Evolutionary conservation across 2,113 vertebrate species (phyloP), one percentile per base, ranked within the genome.

Genomic region (Haemorhous mexicanus): DNA sequence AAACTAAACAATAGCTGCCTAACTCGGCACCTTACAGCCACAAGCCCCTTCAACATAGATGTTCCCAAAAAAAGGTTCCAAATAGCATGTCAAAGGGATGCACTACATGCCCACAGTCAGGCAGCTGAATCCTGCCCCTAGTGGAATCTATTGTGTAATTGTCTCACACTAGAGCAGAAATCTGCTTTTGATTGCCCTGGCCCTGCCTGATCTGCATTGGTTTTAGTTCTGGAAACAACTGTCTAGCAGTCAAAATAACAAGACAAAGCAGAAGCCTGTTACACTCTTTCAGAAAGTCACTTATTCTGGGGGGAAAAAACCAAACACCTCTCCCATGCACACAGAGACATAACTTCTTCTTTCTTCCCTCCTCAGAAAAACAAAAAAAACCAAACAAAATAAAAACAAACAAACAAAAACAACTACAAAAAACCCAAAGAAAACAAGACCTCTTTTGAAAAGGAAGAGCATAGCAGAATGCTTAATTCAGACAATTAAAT

Each of bases 331-430:
- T 64, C 28, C 18, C 6, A 69, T 32, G 9, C 39, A 69, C 6
- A 47, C 16, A n/a, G 0, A 33, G 13, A n/a, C 11, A 66, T 13
- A 72, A 9, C 7, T 22, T 8, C 23, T 11, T 16, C 10, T 27
- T 35, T 32, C 14, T 15, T 17, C 17, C 21, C 17, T 21, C 20
- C 49, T 39, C 10, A 21, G 23, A 47, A 56, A 58, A 22, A 11
- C 3, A 2, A 6, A 12, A 59, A 19, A 7, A 12, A 2, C 9
- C n/a, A 23, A 58, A n/a, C 14, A 37, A 56, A 35, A 37, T 6
- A 30, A 14, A 43, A 22, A 21, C 20, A 21, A 33, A 24, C 28
- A 16, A 72, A 22, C 26, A 30, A 23, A 14, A 30, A 10, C 18
- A 55, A 20, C 30, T 32, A 32, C 18, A 46, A 61, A 59, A 59